Evolutionary conservation across 2,888 invertebrate species (phyloP), one percentile per base, ranked within the genome.

Genomic region (Caenorhabditis imperialis): DNA sequence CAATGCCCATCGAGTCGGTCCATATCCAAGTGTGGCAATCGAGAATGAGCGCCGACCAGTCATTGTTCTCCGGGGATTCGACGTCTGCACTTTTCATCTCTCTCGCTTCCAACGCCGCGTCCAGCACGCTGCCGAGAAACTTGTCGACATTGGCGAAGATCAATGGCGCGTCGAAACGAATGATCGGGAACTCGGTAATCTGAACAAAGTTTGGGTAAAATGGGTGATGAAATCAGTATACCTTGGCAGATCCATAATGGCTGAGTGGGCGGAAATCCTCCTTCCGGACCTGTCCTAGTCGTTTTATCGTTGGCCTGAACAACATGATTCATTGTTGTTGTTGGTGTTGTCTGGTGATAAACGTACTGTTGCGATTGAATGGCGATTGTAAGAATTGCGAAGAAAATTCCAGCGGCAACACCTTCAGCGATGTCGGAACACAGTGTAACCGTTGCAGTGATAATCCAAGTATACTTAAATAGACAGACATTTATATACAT

Each of bases 361-460:
- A 48, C 60, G 18, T 22, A 74, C 74, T 74, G 74, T 62, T 67
- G 74, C 18, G 62, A 74, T 45, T 61, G 74, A 6, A 74, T 62
- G 14, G 74, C 92, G 57, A 95, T 91, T 33, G 93, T 92, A 0
- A 92, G 89, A 1, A 95, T 89, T n/a, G 93, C 93, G 14, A 93
- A 89, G n/a, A 92, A 85, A 3, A 94, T 91, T 1, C 95, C 94
- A 0, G 92, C 91, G 0, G 92, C 90, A 2, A 96, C 90, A 0
- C 95, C 83, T 60, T 92, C 90, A 85, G 94, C 94, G 67, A 95
- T 93, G 88, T 94, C 93, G 51, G 94, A 88, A 20, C 93, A 83
- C 14, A 93, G 90, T 0, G 94, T 94, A 0, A 92, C 90, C 1
- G 92, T 78, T 88, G 94, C 95, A 0, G 94, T 93, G 3, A 92